phyloP scores from a whole-genome alignment of 2,888 invertebrate genomes.

The Apeira syringaria region DNA sequence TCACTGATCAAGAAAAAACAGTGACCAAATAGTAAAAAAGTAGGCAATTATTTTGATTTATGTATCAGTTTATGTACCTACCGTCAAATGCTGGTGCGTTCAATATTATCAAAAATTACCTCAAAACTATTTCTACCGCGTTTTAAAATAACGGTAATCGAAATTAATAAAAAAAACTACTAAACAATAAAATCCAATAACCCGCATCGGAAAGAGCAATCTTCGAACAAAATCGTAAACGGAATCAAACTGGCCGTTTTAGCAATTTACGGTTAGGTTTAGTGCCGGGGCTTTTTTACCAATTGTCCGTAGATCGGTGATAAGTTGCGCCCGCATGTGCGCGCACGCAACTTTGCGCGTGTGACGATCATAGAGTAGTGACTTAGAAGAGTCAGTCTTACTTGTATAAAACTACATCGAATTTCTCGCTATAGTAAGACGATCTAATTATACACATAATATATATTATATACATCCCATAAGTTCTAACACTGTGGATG shows the following conservation, averaged over 20 bases:
- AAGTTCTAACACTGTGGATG: too few species aligned
- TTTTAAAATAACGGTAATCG: slow-evolving; percentile 43
- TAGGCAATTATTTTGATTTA: too few species aligned
- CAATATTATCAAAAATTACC: not conserved
- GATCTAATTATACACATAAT: too few species aligned
- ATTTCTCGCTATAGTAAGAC: too few species aligned
- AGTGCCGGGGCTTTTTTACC: slow-evolving; percentile 72
- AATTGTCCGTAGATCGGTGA: slow-evolving; percentile 74
- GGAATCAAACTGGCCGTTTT: slow-evolving; percentile 72
- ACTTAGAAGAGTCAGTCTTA: too few species aligned
- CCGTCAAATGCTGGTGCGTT: too few species aligned
- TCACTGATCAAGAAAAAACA: too few species aligned
- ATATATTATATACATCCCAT: too few species aligned
- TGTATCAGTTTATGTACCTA: too few species aligned
- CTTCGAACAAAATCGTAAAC: slow-evolving; percentile 71
- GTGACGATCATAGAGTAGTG: slow-evolving; percentile 17
- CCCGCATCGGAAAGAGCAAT: slow-evolving; percentile 78
- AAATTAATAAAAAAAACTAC: slow-evolving; percentile 46
- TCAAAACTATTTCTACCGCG: not conserved
- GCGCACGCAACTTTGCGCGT: slow-evolving; percentile 63
- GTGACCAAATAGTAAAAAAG: too few species aligned
- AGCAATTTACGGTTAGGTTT: slow-evolving; percentile 76
- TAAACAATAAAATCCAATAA: slow-evolving; percentile 58
- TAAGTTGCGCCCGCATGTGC: slow-evolving; percentile 75
- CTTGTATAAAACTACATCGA: too few species aligned